Evolutionary conservation across 2,888 invertebrate genomes (phyloP).

Genomic region (Epistrophella euchroma): DNA sequence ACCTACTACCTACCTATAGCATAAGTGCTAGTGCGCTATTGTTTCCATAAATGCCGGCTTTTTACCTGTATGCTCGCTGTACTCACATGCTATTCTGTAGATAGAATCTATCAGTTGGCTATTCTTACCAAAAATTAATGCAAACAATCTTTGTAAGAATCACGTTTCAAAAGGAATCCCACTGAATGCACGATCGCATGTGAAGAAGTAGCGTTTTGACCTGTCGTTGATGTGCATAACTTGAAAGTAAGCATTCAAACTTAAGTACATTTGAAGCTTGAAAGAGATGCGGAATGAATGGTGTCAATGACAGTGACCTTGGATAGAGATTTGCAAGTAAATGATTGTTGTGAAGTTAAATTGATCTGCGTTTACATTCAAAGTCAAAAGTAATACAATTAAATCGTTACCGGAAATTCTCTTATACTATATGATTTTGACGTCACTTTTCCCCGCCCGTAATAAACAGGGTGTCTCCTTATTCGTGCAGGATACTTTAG

Average conservation of each 20-base stretch:
- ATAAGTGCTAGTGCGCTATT: conserved; percentile 15
- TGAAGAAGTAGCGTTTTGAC: conserved; percentile 40
- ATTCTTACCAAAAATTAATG: conserved; percentile 66
- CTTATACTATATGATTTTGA: too few species aligned
- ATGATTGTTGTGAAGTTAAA: neutral
- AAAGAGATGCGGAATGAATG: conserved; percentile 34
- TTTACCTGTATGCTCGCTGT: neutral
- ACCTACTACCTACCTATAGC: neutral
- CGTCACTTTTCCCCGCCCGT: too few species aligned
- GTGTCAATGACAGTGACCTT: conserved; percentile 65
- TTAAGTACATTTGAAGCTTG: conserved; percentile 11
- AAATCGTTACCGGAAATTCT: too few species aligned
- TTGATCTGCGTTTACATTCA: neutral
- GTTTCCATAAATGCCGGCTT: conserved; percentile 32
- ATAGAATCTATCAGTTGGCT: conserved; percentile 53
- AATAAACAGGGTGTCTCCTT: too few species aligned
- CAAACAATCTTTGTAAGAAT: conserved; percentile 64
- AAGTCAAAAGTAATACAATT: neutral
- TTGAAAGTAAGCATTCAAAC: conserved; percentile 25
- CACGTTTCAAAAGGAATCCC: conserved; percentile 67
- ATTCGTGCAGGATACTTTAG: too few species aligned
- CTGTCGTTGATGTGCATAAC: conserved; percentile 38
- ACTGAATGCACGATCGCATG: conserved; percentile 61
- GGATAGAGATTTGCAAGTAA: conserved; percentile 22
- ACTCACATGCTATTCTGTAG: conserved; percentile 4